Evolutionary conservation across 2,888 invertebrate species (phyloP), one percentile per base, ranked within the genome.

Genomic region (Sphaeridia pumilis): DNA sequence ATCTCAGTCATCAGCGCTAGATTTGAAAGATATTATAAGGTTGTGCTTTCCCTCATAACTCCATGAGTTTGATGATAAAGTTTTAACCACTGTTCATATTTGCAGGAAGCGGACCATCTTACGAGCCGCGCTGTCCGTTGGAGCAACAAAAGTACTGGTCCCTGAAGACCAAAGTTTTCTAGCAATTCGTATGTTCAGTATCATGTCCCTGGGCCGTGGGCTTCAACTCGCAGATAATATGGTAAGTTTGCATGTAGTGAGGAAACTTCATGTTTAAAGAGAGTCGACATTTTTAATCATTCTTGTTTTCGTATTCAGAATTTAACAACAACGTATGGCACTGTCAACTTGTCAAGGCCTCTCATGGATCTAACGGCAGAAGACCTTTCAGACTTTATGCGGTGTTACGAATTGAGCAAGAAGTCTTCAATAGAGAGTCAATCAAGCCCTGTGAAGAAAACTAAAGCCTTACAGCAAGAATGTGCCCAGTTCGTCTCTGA

Each of bases 121-220:
- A 2, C 10, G 42, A 2, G 46, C 56, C 26, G 60, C 59, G 5
- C 31, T 54, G 3, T 27, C 46, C 10, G 24, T 61, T 3, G 38
- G 49, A 12, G 31, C 56, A 27, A 44, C 41, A 21, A 61, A 56
- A 58, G 42, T 64, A 20, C 22, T 64, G 4, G 24, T 59, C 17
- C 54, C 59, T 17, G 60, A 62, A 34, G 58, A 61, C 34, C 64
- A 64, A 49, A 59, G 61, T 1, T 48, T 54, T 3, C 35, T 64
- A 44, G 61, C 61, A 12, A 55, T 59, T 17, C 58, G 61, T 34
- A 64, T 64, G 64, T 62, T 64, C 36, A 46, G 58, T 2, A 54
- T 59, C 36, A 62, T 64, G 61, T 58, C 64, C 1, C 35, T 61
- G 5, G 64, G 64, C 41, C 38, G 64, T 26, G 64, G 64, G 21